These are phyloP conservation scores for Epizoanthus scotinus DNA, from an alignment of 92 coral and sea anemone species.

Conservation along the genomic window DNA sequence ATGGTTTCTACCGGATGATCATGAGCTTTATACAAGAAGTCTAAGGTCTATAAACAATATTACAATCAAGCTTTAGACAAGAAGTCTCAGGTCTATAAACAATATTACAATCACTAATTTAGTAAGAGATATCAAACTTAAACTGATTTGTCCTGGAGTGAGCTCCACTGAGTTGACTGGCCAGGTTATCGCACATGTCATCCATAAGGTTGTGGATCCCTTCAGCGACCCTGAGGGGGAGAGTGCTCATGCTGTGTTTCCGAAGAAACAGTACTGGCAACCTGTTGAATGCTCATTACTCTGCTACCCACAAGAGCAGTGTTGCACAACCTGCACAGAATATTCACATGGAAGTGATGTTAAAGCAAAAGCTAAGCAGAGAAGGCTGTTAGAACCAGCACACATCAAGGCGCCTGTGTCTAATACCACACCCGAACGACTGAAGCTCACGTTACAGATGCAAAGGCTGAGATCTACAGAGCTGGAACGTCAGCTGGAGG, in stretches of 20 bases:
- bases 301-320: conserved; percentile 26
- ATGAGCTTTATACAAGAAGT: conserved; percentile 31
- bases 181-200: conserved; percentile 45
- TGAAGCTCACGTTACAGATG: too few species aligned
- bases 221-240: conserved; percentile 28
- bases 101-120: conserved; percentile 48
- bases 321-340: conserved; percentile 42
- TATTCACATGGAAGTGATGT: too few species aligned
- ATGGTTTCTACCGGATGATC: conserved; percentile 56
- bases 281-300: conserved; percentile 38
- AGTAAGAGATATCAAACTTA: conserved; percentile 14
- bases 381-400: too few species aligned
- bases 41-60: conserved; percentile 48
- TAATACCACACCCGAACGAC: too few species aligned
- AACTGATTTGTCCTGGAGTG: conserved; percentile 55
- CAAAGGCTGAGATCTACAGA: too few species aligned
- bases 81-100: conserved; percentile 39
- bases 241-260: conserved; percentile 1
- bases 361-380: too few species aligned
- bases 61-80: conserved; percentile 37
- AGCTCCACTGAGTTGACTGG: conserved; percentile 42
- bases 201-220: conserved; percentile 55
- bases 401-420: too few species aligned
- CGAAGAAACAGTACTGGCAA: conserved; percentile 46
- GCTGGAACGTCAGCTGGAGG: too few species aligned